Conservation (phyloP, 2,888 invertebrate genomes). For the Dicyrtomina minuta region DNA sequence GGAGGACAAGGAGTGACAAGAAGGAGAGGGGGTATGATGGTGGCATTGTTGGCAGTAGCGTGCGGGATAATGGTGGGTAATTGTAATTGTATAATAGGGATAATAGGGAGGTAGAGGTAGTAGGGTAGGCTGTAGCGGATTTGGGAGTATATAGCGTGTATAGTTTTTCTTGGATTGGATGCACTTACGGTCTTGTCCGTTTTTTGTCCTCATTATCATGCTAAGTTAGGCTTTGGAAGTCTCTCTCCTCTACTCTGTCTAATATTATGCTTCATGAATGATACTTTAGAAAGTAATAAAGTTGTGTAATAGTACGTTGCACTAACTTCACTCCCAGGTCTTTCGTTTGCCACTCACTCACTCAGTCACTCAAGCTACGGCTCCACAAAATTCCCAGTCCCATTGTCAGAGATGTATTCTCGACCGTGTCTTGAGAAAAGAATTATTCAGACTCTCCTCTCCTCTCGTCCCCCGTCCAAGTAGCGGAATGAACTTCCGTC, state of each 20-base stretch:
- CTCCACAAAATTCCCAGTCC: background rate
- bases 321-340: background rate
- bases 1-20: background rate
- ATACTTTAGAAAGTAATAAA: constrained; percentile 11
- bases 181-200: constrained; percentile 4
- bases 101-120: too few relatives aligned
- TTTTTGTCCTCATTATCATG: constrained; percentile 9
- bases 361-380: background rate
- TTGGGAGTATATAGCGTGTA: too few relatives aligned
- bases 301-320: background rate
- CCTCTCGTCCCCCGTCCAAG: background rate
- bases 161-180: background rate
- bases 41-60: background rate
- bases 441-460: background rate
- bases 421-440: background rate
- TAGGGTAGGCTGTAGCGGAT: too few relatives aligned
- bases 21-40: background rate
- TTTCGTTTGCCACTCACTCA: background rate
- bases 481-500: constrained; percentile 27
- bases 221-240: background rate
- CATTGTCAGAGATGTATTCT: background rate
- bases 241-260: too few relatives aligned
- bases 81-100: too few relatives aligned
- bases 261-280: background rate
- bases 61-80: background rate